These are phyloP conservation scores for Cosmopolites sordidus DNA, from an alignment of 2,888 invertebrate genomes.

Conservation along the genomic window DNA sequence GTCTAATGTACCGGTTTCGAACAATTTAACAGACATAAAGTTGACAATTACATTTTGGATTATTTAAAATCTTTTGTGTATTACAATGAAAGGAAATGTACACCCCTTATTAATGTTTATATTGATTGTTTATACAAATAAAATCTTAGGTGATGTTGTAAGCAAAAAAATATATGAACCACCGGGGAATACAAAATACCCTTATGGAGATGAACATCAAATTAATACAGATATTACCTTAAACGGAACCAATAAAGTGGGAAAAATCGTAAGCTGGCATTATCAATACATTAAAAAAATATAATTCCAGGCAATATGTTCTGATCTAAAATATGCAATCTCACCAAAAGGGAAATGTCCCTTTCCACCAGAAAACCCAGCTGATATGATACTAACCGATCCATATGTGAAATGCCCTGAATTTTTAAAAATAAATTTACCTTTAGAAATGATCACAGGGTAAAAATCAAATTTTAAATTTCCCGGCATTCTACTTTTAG, in stretches of 20 bases:
- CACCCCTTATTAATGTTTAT: no score
- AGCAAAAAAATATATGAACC: constrained; percentile 20
- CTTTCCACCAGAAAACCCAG: constrained; percentile 16
- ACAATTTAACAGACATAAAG: no score
- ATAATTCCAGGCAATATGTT: constrained; percentile 21
- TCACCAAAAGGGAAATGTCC: constrained; percentile 17
- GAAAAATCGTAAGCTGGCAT: background rate
- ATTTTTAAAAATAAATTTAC: no score
- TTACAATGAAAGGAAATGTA: no score
- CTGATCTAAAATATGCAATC: constrained; percentile 7
- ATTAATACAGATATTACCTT: constrained; percentile 24
- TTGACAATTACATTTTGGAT: no score
- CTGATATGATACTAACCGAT: constrained; percentile 14
- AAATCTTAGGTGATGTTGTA: background rate
- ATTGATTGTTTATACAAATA: no score
- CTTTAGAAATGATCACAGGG: no score
- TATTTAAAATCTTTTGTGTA: no score
- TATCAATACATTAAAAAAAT: background rate
- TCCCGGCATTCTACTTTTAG: no score
- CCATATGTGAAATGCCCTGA: constrained; percentile 31
- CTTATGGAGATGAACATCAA: constrained; percentile 31
- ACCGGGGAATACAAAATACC: constrained; percentile 30
- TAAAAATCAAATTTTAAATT: no score
- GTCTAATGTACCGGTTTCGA: no score
- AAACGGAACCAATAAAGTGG: constrained; percentile 24